Base-by-base conservation (phyloP, 2,888 invertebrate species). In the Acleris laterana region DNA sequence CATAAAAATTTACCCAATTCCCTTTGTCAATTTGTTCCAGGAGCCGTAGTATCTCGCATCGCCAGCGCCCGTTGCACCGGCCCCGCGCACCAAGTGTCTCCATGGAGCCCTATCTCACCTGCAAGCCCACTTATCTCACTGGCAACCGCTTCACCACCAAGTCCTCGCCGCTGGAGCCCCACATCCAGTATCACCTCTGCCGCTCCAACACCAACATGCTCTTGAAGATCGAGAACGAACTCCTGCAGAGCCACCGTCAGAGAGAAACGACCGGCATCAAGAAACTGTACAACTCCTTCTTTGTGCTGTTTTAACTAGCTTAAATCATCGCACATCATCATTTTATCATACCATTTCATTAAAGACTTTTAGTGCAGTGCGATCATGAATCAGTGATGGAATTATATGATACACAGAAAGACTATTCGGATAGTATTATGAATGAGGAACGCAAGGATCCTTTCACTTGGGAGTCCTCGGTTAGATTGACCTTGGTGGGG, bases 201-300 rank as follows among this genome's bases (percentile, higher is more conserved):
- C 81, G 85, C 17, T 82, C 79, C 58, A 84, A 81, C 74, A 76
- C 84, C 73, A 94, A 95, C 87, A 96, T 96, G 96, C 94, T 95
- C 83, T 89, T 95, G 88, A 95, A 94, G 89, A 93, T 95, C 78
- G 95, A 95, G 85, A 96, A 95, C 90, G 95, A 95, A 83, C 94
- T 96, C 79, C 94, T 96, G 69, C 96, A 96, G 87, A 96, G 96
- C 84, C 96, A 96, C 85, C 95, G 96, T 80, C 96, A 97, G 88
- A 93, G 96, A 83, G 96, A 97, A 88, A 96, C 96, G 28, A 96
- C 96, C 57, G 97, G 97, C 70, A 96, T 97, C 82, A 97, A 97
- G 91, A 97, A 97, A 89, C 93, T 97, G 84, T 97, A 97, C 93
- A 97, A 97, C 92, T 96, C 96, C 70, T 97, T 97, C 93, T 97